Percentiles rank a stretch among this genome's conserved stretches.
phyloP scores from a whole-genome alignment of 2,888 invertebrate species.

The Lithophane leautieri region DNA sequence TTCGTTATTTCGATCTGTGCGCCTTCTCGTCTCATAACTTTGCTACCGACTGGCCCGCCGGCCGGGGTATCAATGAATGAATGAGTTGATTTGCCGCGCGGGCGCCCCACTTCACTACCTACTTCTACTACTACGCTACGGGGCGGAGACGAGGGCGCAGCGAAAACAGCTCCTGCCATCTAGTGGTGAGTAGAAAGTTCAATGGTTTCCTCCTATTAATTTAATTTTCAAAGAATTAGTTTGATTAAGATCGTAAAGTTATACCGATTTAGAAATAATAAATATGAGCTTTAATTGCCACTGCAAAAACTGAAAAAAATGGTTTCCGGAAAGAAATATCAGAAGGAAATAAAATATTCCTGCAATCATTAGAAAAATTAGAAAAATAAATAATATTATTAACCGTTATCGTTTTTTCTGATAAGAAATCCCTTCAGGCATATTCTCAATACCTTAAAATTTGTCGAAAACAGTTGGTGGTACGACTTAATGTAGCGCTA shows the following conservation, averaged over 20 bases:
- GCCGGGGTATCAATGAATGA: slow-evolving; percentile 83
- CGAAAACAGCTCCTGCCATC: slow-evolving; percentile 55
- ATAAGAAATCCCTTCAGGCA: too few relatives aligned
- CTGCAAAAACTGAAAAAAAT: background rate
- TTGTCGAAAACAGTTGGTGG: background rate
- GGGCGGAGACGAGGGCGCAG: slow-evolving; percentile 62
- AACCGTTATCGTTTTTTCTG: too few relatives aligned
- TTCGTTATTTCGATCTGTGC: slow-evolving; percentile 64
- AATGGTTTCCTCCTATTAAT: background rate
- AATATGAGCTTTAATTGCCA: background rate
- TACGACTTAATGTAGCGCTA: slow-evolving; percentile 17
- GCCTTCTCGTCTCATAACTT: slow-evolving; percentile 53
- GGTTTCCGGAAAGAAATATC: background rate
- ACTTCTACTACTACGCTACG: slow-evolving; percentile 65
- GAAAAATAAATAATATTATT: background rate
- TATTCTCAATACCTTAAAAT: too few relatives aligned
- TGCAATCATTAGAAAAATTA: too few relatives aligned
- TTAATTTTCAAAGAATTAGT: background rate
- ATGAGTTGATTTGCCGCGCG: slow-evolving; percentile 75
- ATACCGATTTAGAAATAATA: too few relatives aligned
- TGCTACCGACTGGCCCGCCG: slow-evolving; percentile 73
- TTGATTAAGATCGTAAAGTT: too few relatives aligned
- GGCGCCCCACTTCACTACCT: slow-evolving; percentile 67
- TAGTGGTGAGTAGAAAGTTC: slow-evolving; percentile 56
- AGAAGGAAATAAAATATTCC: background rate